Percentiles rank a stretch among this genome's conserved stretches.
These are phyloP conservation scores for Calosoma granatense DNA, from an alignment of 1,140 invertebrate genomes.

Conservation along the genomic window DNA sequence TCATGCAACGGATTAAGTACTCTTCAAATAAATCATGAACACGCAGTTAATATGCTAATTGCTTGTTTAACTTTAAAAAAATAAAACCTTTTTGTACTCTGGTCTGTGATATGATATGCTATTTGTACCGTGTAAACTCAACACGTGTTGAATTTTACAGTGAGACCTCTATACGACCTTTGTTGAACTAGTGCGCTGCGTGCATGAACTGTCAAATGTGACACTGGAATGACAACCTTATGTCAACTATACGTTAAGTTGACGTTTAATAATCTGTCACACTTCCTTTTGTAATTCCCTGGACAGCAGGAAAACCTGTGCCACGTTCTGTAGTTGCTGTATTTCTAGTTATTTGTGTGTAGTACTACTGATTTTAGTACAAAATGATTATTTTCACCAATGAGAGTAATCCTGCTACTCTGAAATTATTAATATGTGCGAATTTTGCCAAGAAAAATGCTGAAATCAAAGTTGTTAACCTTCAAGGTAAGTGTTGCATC, in stretches of 20 bases:
- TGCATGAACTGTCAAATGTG: conserved; percentile 2
- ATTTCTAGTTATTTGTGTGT: not conserved
- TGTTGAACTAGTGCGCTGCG: too few species aligned
- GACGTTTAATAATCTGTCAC: not conserved
- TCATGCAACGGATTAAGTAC: too few species aligned
- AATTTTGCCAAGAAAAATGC: conserved; percentile 47
- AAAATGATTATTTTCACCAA: conserved; percentile 59
- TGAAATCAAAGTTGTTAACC: conserved; percentile 40
- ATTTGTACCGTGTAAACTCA: too few species aligned
- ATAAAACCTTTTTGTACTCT: too few species aligned
- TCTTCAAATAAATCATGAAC: too few species aligned
- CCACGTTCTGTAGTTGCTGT: not conserved
- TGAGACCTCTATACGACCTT: too few species aligned
- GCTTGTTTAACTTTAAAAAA: too few species aligned
- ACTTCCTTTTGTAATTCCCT: not conserved
- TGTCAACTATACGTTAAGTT: not conserved
- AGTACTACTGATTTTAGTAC: not conserved
- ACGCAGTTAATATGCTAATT: too few species aligned
- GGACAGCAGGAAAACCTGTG: not conserved
- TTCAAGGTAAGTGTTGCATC: conserved; percentile 39
- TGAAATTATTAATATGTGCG: conserved; percentile 57
- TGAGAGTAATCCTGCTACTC: conserved; percentile 56
- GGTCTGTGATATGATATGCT: too few species aligned
- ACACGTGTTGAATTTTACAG: too few species aligned
- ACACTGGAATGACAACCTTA: not conserved